A percentile compares a stretch with the other conserved stretches of the same genome.
Conservation (phyloP, 2,888 invertebrate species). For the Xestia rhomboidea region DNA sequence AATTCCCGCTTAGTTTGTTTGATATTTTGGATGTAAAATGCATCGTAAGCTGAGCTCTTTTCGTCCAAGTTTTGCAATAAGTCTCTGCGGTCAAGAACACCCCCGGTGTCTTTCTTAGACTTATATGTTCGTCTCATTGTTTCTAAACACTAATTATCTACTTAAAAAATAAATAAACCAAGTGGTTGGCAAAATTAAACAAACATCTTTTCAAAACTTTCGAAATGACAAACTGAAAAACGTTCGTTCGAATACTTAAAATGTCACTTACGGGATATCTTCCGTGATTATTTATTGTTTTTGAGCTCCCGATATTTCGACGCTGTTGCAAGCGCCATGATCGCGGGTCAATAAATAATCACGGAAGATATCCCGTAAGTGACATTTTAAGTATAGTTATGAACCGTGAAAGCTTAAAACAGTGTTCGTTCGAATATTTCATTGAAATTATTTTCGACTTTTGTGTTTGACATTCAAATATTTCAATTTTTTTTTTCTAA, state of each 20-base stretch:
- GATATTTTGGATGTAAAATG: conserved; percentile 87
- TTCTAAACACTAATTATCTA: conserved; percentile 5
- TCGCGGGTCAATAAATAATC: no score
- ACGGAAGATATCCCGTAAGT: no score
- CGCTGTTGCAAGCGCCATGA: no score
- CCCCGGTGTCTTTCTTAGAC: conserved; percentile 82
- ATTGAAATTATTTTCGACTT: no score
- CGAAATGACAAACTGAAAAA: conserved; percentile 42
- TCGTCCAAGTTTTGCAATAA: conserved; percentile 79
- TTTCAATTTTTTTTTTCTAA: no score
- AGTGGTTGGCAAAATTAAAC: neutral
- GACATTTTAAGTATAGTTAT: no score
- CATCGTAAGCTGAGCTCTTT: conserved; percentile 83
- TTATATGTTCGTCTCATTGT: conserved; percentile 84
- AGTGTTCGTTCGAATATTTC: no score
- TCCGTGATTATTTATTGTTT: no score
- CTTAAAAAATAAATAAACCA: conserved; percentile 21
- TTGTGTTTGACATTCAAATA: no score
- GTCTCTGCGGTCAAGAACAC: conserved; percentile 80
- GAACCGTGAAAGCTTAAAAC: no score
- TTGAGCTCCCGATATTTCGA: no score
- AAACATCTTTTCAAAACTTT: conserved; percentile 40
- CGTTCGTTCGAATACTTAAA: neutral
- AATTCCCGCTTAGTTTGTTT: conserved; percentile 86
- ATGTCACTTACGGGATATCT: no score